A percentile compares a stretch with the other conserved stretches of the same genome.
These are phyloP conservation scores for Amniataba percoides DNA, from an alignment of 2,797 vertebrate species.

Conservation along the genomic window DNA sequence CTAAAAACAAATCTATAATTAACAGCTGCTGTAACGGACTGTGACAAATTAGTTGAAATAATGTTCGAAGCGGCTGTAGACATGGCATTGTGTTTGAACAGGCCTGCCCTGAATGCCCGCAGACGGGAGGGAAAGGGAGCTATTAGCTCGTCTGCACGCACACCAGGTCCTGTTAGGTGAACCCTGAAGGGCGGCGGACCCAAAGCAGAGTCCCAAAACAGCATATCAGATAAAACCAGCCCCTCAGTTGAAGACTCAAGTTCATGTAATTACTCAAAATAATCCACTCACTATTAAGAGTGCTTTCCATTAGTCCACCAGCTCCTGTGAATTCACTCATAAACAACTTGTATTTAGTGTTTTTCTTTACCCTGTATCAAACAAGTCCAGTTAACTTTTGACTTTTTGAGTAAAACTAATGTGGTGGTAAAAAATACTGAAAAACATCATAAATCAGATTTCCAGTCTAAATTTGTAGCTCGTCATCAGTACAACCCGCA, in stretches of 20 bases:
- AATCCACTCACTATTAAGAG: constrained; percentile 7
- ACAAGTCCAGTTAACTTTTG: too few relatives aligned
- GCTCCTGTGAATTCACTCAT: too few relatives aligned
- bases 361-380: too few relatives aligned
- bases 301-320: background rate
- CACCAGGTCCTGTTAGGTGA: constrained; percentile 38
- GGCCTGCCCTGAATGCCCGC: constrained; percentile 46
- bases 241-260: background rate
- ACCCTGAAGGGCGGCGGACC: constrained; percentile 49
- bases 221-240: constrained; percentile 46
- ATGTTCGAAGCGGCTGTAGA: constrained; percentile 38
- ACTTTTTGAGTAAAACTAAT: background rate
- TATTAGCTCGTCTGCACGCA: constrained; percentile 75
- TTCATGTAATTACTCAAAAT: background rate
- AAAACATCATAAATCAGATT: too few relatives aligned
- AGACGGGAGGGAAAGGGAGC: constrained; percentile 73
- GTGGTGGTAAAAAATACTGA: background rate
- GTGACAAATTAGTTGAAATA: constrained; percentile 31
- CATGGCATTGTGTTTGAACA: constrained; percentile 50
- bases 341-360: too few relatives aligned
- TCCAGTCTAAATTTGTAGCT: too few relatives aligned
- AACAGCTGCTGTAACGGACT: constrained; percentile 15
- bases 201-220: constrained; percentile 1
- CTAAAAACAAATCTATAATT: constrained; percentile 10
- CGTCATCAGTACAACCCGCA: too few relatives aligned